Evolutionary conservation across 2,113 vertebrate species (phyloP).

Genomic region (Charina bottae): DNA sequence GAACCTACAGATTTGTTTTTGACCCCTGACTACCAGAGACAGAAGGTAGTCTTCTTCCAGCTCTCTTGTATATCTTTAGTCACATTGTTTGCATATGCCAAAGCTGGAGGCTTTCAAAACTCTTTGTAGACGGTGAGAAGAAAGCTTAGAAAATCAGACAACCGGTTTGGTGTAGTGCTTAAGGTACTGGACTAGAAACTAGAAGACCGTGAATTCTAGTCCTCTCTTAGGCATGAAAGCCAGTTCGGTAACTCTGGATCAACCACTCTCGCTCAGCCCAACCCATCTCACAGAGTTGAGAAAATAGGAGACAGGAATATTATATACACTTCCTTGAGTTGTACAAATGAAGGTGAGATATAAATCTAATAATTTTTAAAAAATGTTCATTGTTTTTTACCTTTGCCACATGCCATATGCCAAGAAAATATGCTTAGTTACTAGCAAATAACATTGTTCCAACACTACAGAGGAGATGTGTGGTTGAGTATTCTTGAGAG

Average conservation of each 20-base stretch:
- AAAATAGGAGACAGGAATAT: neutral
- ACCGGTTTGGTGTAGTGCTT: neutral
- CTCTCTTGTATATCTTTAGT: neutral
- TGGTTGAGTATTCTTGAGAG: neutral
- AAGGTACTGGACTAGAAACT: neutral
- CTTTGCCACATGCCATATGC: neutral
- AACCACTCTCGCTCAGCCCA: neutral
- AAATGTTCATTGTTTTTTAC: neutral
- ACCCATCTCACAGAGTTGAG: neutral
- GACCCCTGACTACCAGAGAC: neutral
- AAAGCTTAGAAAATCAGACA: neutral
- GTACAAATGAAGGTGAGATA: neutral
- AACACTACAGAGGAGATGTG: neutral
- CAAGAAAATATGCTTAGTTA: neutral
- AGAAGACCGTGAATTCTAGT: neutral
- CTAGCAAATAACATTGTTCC: neutral
- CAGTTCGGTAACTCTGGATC: neutral
- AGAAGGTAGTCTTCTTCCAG: neutral
- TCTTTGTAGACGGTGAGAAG: too few species aligned
- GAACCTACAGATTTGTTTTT: neutral
- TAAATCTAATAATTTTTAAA: neutral
- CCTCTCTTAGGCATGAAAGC: neutral
- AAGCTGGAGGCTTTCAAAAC: neutral
- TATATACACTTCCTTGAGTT: neutral
- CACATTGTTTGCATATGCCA: neutral